Base-by-base conservation (phyloP, 2,888 invertebrate species). In the Stenichneumon culpator region DNA sequence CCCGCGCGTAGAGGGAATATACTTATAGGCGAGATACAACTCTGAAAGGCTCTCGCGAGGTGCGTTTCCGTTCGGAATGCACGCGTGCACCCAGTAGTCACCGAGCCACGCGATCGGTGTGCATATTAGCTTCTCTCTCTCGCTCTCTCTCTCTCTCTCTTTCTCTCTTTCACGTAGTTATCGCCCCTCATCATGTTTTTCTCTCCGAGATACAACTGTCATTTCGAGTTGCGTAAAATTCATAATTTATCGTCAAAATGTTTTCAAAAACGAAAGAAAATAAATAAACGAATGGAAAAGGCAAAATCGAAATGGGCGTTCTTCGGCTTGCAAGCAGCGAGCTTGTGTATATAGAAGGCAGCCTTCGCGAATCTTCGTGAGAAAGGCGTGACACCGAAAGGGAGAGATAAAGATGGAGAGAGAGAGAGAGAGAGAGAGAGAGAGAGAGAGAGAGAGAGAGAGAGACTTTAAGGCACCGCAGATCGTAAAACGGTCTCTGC, bases 331-430 rank as follows among this genome's bases (percentile, higher is more conserved):
- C 28, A 32, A 73, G 60, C 47, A 22, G 32, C 5, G 47, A 74
- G 14, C 16, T 32, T 28, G 65, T n/a, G 39, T 44, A 39, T 19
- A 22, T 22, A 60, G 25, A 36, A 22, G 63, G 22, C 50, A 54
- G 73, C 67, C 82, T 83, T 84, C 50, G 73, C 75, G 82, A 78
- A 86, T 86, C 83, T 86, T 88, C 83, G 87, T 86, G 84, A 83
- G 86, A 83, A 79, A 83, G 82, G 86, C 75, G 84, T 86, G 86
- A 86, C 86, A 87, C 79, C 79, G 67, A 82, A 78, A 86, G 73
- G 68, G 69, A 79, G 79, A 70, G 16, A 44, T 3, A 44, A 14
- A 44, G 14, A 44, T 11, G 14, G 1, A 44, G 44, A 44, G 16
- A 44, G 57, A 50, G 28, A 39, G 70, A 74, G 44, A 44, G 44